Percentiles rank a stretch among this genome's conserved stretches.
These are phyloP conservation scores for Pelodytes ibericus DNA, from an alignment of 2,797 vertebrate species.

Conservation along the genomic window DNA sequence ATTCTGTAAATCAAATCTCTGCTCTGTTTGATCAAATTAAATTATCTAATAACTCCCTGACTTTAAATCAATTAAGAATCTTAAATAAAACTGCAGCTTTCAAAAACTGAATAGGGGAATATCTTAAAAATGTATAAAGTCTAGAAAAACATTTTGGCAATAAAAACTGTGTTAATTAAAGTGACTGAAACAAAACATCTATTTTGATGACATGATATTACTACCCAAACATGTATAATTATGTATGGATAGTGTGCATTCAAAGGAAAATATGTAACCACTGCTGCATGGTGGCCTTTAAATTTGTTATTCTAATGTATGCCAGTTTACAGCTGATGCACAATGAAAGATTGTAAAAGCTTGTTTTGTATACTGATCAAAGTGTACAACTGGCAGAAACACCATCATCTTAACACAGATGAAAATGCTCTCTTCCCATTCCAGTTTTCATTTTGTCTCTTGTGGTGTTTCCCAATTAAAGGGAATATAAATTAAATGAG, in stretches of 20 bases:
- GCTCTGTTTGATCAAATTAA: slow-evolving; percentile 2
- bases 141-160: background rate
- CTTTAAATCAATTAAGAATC: background rate
- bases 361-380: slow-evolving; percentile 56
- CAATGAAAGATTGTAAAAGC: background rate
- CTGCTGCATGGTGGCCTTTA: background rate
- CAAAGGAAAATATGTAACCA: background rate
- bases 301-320: background rate
- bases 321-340: background rate
- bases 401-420: slow-evolving; percentile 63
- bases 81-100: background rate
- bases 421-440: slow-evolving; percentile 58
- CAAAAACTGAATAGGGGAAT: background rate
- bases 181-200: background rate
- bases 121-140: background rate
- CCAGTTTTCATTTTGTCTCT: slow-evolving; percentile 62
- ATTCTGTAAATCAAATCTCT: background rate
- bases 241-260: background rate
- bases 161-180: background rate
- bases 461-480: slow-evolving; percentile 58
- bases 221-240: slow-evolving; percentile 9
- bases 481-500: slow-evolving; percentile 65
- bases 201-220: background rate
- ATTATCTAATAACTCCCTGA: slow-evolving; percentile 5
- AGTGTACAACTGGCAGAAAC: slow-evolving; percentile 62